These are phyloP conservation scores for Thrips palmi DNA, from an alignment of 1,140 invertebrate genomes.

Conservation along the genomic window DNA sequence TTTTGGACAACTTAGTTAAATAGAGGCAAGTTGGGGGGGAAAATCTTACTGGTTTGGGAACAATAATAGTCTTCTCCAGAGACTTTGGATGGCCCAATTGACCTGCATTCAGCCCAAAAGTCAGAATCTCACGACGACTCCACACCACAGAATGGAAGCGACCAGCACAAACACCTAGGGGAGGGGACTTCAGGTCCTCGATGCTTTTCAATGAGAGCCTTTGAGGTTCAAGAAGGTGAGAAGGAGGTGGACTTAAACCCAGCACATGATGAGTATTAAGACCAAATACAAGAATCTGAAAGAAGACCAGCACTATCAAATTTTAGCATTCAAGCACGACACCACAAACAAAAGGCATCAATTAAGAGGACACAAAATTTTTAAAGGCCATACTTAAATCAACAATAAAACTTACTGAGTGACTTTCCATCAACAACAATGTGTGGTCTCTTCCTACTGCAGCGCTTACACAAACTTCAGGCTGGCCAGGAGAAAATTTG, in stretches of 20 bases:
- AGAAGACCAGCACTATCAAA: background rate
- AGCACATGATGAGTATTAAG: conserved; percentile 42
- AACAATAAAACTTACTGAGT: conserved; percentile 23
- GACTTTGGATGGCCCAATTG: conserved; percentile 38
- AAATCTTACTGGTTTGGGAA: conserved; percentile 25
- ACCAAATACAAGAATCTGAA: conserved; percentile 43
- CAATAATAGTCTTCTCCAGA: conserved; percentile 14
- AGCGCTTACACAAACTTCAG: conserved; percentile 16
- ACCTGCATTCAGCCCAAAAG: conserved; percentile 54
- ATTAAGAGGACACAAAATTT: conserved; percentile 10
- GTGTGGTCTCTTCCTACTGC: conserved; percentile 40
- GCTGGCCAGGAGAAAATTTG: too few species aligned
- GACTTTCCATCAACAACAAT: conserved; percentile 36
- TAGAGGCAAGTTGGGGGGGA: background rate
- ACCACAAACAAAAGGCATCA: conserved; percentile 10
- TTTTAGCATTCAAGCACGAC: background rate
- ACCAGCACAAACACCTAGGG: conserved; percentile 35
- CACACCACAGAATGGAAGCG: conserved; percentile 49
- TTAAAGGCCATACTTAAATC: conserved; percentile 2
- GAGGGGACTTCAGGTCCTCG: too few species aligned
- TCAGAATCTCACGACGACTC: conserved; percentile 33
- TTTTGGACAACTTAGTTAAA: too few species aligned
- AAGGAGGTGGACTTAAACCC: conserved; percentile 31
- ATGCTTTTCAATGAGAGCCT: conserved; percentile 19
- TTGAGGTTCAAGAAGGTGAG: conserved; percentile 31